Evolutionary conservation across 2,888 invertebrate species (phyloP).

Genomic region (Lasioglossum figueresi): DNA sequence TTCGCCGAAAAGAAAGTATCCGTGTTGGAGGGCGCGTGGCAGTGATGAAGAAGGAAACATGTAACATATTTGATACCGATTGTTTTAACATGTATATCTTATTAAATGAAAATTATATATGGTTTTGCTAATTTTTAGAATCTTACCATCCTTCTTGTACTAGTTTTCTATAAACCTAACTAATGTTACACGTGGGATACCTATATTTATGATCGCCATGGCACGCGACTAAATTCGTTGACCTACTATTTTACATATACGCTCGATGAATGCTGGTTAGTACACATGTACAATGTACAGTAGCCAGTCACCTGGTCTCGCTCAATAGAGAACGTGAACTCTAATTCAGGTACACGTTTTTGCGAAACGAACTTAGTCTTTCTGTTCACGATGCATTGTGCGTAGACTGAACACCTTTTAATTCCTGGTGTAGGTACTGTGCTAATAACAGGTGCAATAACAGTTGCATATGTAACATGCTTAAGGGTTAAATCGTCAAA

Average conservation of each 20-base stretch:
- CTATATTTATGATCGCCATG: constrained; percentile 48
- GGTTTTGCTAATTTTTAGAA: neutral
- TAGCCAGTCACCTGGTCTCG: neutral
- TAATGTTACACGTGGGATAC: neutral
- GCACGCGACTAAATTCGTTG: constrained; percentile 62
- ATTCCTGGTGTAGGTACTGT: too few relatives aligned
- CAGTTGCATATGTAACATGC: too few relatives aligned
- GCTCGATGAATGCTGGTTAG: constrained; percentile 1
- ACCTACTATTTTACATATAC: constrained; percentile 56
- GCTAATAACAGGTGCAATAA: too few relatives aligned
- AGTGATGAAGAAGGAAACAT: neutral
- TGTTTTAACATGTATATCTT: neutral
- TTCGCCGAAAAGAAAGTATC: too few relatives aligned
- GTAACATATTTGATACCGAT: neutral
- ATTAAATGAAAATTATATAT: neutral
- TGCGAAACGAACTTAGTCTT: neutral
- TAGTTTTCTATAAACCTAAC: neutral
- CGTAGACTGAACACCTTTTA: neutral
- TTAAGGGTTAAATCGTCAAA: too few relatives aligned
- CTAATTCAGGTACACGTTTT: neutral
- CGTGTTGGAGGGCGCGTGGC: neutral
- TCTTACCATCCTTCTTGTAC: neutral
- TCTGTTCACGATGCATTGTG: neutral
- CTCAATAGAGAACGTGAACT: neutral
- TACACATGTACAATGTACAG: neutral